Evolutionary conservation across 1,140 invertebrate genomes (phyloP).

Genomic region (Leptinotarsa defecta): DNA sequence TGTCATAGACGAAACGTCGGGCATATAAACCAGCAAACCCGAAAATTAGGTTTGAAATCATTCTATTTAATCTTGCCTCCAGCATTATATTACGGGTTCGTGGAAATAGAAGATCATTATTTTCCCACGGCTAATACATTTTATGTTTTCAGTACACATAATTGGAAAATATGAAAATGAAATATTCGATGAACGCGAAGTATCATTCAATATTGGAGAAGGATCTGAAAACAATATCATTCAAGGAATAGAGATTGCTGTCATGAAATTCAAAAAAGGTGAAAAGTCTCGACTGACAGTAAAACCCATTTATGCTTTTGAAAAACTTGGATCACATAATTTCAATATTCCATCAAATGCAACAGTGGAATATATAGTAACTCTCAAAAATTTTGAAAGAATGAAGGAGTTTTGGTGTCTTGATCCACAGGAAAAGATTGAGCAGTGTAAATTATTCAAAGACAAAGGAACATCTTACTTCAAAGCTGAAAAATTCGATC

Average conservation of each 20-base stretch:
- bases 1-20: too few relatives aligned
- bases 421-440: conserved; percentile 76
- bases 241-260: conserved; percentile 82
- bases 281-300: conserved; percentile 81
- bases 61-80: too few relatives aligned
- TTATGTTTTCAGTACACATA: conserved; percentile 70
- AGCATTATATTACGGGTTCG: too few relatives aligned
- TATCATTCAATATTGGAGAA: conserved; percentile 87
- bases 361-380: conserved; percentile 80
- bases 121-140: neutral
- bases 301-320: conserved; percentile 83
- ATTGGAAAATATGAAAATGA: conserved; percentile 71
- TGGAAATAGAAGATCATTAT: neutral
- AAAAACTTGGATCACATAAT: conserved; percentile 68
- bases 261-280: conserved; percentile 80
- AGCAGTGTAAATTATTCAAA: conserved; percentile 82
- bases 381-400: conserved; percentile 83
- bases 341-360: conserved; percentile 81
- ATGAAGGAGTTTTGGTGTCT: conserved; percentile 81
- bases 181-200: conserved; percentile 78
- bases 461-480: conserved; percentile 92
- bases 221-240: conserved; percentile 75
- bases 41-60: too few relatives aligned
- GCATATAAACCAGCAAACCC: too few relatives aligned
- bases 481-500: conserved; percentile 74